These are phyloP conservation scores for Teleogryllus oceanicus DNA, from an alignment of 2,888 invertebrate genomes.

Conservation along the genomic window DNA sequence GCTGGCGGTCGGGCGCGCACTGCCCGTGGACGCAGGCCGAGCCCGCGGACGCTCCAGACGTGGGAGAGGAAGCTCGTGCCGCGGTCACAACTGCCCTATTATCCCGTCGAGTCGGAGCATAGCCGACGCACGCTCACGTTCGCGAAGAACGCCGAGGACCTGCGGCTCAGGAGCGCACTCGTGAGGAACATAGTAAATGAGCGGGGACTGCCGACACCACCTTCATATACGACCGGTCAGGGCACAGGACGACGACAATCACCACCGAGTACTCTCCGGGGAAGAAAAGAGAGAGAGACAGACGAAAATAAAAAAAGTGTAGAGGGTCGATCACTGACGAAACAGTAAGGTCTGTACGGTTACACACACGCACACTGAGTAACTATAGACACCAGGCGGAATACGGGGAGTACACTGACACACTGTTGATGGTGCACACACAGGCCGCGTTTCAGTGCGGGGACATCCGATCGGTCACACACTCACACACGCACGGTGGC, in stretches of 20 bases:
- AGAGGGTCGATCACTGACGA: background rate
- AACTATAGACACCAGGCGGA: too few species aligned
- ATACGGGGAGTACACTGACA: too few species aligned
- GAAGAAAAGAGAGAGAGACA: too few species aligned
- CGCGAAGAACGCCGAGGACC: background rate
- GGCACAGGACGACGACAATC: background rate
- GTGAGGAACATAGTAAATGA: background rate
- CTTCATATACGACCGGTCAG: background rate
- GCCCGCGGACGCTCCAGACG: background rate
- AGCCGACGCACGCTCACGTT: background rate
- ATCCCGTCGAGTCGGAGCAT: slow-evolving; percentile 1
- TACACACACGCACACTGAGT: background rate
- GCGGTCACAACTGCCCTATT: background rate
- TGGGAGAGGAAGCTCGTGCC: too few species aligned
- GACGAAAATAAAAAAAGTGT: too few species aligned
- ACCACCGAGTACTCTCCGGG: too few species aligned
- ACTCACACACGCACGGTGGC: background rate
- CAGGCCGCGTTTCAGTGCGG: background rate
- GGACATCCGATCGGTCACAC: background rate
- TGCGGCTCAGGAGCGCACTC: background rate
- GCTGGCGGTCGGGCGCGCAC: background rate
- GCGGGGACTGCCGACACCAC: background rate
- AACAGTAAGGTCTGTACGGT: background rate
- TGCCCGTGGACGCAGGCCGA: background rate
- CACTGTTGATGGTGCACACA: background rate